Base-by-base conservation (phyloP, 2,797 vertebrate species). In the Hylomyscus alleni region DNA sequence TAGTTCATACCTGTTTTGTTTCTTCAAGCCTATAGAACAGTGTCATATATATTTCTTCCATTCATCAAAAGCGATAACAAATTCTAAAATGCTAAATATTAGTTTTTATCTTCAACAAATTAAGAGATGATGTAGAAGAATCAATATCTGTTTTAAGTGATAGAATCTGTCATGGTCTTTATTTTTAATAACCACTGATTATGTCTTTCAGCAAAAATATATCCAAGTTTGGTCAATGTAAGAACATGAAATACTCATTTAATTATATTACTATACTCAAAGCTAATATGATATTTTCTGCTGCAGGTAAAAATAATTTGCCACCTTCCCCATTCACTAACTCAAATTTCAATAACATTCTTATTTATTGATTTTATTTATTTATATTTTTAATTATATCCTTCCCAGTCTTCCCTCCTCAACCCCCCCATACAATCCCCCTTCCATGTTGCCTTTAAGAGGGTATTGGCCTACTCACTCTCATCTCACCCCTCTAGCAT, bases 241-340 rank as follows among this genome's bases (percentile, higher is more conserved):
- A 40, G 10, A 65, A 1, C 3, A 0, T 50, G 15, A 65, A 77
- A 82, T 87, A 54, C 4, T 82, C 26, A 65, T 87, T 13, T 17
- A 60, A 87, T 67, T 54, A 52, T 67, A 3, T 4, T 24, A 80
- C 50, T 1, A 34, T 3, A 0, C 17, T 47, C 15, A 90, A 82
- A 86, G 0, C 11, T n/a, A 56, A 4, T 47, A 7, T 69, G 14
- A 22, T 19, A 62, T 6, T 56, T 2, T 77, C 3, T 4, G 12
- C 12, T 52, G 65, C 0, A 37, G 10, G 56, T 47, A 1, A 72
- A 12, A 29, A 2, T 75, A 65, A 37, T 29, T 19, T n/a, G 1
- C 8, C 2, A 0, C 26, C 9, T 44, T 26, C 14, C 1, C 12
- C 0, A 50, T 54, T 67, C 5, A 58, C 6, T 76, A 12, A 56